These are phyloP conservation scores for Phylloscopus whistleri DNA, from an alignment of 2,113 vertebrate species.

Conservation along the genomic window DNA sequence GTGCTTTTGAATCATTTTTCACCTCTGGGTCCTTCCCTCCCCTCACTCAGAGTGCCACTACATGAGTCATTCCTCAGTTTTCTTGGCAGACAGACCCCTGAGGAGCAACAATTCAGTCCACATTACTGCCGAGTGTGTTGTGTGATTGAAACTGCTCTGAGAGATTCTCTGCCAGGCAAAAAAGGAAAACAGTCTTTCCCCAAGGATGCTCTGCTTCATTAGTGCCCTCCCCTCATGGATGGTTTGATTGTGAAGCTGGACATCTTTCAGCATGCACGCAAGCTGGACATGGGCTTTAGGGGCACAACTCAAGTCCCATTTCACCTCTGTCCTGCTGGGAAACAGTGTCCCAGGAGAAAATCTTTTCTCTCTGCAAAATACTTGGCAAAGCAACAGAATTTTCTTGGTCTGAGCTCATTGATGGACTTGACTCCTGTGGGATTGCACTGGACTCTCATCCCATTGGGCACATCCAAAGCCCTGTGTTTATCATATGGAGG, in stretches of 20 bases:
- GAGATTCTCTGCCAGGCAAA: background rate
- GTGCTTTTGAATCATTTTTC: background rate
- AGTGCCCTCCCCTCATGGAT: background rate
- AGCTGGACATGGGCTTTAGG: background rate
- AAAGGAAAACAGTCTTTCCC: constrained; percentile 13
- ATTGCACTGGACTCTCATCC: background rate
- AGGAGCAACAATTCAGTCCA: constrained; percentile 3
- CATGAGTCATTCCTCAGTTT: constrained; percentile 14
- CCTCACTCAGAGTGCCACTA: background rate
- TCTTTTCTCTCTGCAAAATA: background rate
- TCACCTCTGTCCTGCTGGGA: background rate
- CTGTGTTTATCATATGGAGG: background rate
- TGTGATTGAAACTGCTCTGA: constrained; percentile 19
- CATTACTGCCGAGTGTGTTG: background rate
- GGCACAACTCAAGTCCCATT: background rate
- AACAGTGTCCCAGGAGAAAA: background rate
- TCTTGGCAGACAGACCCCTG: constrained; percentile 43
- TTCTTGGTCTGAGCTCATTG: background rate
- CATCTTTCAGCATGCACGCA: background rate
- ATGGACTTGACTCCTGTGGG: background rate
- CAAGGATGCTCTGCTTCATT: background rate
- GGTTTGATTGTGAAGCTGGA: background rate
- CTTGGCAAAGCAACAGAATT: background rate
- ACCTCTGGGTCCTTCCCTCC: background rate
- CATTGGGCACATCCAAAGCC: background rate